A percentile compares a stretch with the other conserved stretches of the same genome.
phyloP scores from a whole-genome alignment of 2,113 vertebrate genomes.

The Tetraodon nigroviridis region DNA sequence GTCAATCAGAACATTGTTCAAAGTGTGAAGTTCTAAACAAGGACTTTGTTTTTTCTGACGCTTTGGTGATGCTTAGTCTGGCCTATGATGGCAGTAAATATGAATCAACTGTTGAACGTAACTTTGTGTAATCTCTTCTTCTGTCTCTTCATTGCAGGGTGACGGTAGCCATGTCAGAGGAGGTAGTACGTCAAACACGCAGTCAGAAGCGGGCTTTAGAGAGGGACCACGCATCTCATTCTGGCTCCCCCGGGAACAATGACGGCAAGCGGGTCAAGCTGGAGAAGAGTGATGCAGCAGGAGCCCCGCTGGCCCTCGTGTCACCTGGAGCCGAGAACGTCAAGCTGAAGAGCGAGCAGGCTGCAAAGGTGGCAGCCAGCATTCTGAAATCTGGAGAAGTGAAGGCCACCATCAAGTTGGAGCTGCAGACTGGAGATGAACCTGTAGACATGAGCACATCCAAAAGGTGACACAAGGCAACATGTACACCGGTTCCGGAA shows the following conservation, averaged over 20 bases:
- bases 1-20: too few relatives aligned
- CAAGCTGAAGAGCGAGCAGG: slow-evolving; percentile 71
- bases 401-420: slow-evolving; percentile 82
- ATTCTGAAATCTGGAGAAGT: slow-evolving; percentile 79
- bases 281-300: slow-evolving; percentile 74
- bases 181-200: slow-evolving; percentile 86
- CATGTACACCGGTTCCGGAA: too few relatives aligned
- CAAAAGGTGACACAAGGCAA: slow-evolving; percentile 79
- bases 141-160: slow-evolving; percentile 47
- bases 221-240: slow-evolving; percentile 62
- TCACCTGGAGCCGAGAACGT: slow-evolving; percentile 49
- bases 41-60: background rate
- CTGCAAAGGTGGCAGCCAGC: slow-evolving; percentile 72
- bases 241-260: slow-evolving; percentile 66
- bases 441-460: slow-evolving; percentile 97
- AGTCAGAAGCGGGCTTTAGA: slow-evolving; percentile 95
- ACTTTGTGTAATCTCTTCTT: slow-evolving; percentile 1
- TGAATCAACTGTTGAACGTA: background rate
- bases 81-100: background rate
- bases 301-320: slow-evolving; percentile 29
- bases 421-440: slow-evolving; percentile 83
- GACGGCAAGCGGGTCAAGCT: slow-evolving; percentile 86
- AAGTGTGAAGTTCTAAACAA: too few relatives aligned
- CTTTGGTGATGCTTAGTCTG: background rate
- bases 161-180: slow-evolving; percentile 87